phyloP scores from a whole-genome alignment of 2,797 vertebrate species.

The Aphelocoma californica region DNA sequence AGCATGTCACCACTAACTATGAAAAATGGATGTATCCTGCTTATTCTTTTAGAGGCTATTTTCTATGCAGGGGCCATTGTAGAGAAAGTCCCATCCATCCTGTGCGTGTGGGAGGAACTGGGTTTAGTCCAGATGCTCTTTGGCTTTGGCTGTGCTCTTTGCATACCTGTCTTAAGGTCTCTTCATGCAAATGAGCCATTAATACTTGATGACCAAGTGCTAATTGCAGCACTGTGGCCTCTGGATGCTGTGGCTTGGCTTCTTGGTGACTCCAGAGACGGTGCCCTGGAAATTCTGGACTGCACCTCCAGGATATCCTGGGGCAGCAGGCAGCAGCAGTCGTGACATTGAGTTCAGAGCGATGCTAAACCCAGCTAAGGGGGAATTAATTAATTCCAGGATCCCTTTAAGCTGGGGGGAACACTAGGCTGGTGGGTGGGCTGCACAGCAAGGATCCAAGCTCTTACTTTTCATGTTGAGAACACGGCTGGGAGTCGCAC shows the following conservation, averaged over 20 bases:
- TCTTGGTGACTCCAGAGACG: not conserved
- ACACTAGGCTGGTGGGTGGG: not conserved
- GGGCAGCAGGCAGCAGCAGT: not conserved
- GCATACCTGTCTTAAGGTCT: not conserved
- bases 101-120: not conserved
- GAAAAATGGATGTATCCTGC: not conserved
- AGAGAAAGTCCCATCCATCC: not conserved
- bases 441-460: fast-evolving
- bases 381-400: not conserved
- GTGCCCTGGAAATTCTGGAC: not conserved
- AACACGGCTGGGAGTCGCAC: fast-evolving
- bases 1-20: not conserved
- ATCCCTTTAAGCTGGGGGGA: not conserved
- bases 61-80: not conserved
- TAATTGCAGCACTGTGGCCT: not conserved
- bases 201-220: not conserved
- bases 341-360: not conserved
- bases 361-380: not conserved
- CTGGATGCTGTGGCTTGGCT: not conserved
- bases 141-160: not conserved
- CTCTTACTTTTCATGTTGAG: not conserved
- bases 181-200: not conserved
- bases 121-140: not conserved
- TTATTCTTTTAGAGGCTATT: not conserved
- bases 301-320: not conserved